Conservation (phyloP, 2,113 vertebrate species). For the Australoheros scitulus region DNA sequence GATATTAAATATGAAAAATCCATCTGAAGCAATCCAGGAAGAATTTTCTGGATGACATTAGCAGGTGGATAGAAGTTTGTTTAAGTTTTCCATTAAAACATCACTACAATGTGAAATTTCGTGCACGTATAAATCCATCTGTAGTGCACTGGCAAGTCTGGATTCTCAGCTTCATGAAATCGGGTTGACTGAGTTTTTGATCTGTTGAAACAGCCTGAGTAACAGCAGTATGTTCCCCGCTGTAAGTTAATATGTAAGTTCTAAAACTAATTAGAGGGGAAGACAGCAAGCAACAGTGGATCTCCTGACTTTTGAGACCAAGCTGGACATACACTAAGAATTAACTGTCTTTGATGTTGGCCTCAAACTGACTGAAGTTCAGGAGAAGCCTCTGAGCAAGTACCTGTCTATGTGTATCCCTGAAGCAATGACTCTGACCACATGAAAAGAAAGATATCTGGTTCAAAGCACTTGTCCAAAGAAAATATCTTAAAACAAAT, state of each 20-base stretch:
- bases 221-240: neutral
- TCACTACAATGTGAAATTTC: neutral
- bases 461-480: neutral
- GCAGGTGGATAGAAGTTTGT: neutral
- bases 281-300: conserved; percentile 3
- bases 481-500: neutral
- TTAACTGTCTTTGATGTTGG: conserved; percentile 37
- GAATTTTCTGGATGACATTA: too few species aligned
- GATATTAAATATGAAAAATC: neutral
- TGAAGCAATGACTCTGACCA: neutral
- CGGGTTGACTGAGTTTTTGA: neutral
- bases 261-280: conserved; percentile 30
- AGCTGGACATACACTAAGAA: conserved; percentile 17
- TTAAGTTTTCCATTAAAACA: neutral
- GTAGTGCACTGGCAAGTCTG: too few species aligned
- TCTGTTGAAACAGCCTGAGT: neutral
- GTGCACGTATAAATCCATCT: neutral
- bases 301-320: conserved; percentile 30
- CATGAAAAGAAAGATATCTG: neutral
- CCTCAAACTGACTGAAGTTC: conserved; percentile 35
- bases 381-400: conserved; percentile 20
- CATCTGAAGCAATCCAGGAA: neutral
- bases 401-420: neutral
- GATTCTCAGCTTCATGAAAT: neutral
- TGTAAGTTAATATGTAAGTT: neutral